Evolutionary conservation across 2,797 vertebrate species (phyloP), one percentile per base, ranked within the genome.

Genomic region (Cercopithecus hamlyni): DNA sequence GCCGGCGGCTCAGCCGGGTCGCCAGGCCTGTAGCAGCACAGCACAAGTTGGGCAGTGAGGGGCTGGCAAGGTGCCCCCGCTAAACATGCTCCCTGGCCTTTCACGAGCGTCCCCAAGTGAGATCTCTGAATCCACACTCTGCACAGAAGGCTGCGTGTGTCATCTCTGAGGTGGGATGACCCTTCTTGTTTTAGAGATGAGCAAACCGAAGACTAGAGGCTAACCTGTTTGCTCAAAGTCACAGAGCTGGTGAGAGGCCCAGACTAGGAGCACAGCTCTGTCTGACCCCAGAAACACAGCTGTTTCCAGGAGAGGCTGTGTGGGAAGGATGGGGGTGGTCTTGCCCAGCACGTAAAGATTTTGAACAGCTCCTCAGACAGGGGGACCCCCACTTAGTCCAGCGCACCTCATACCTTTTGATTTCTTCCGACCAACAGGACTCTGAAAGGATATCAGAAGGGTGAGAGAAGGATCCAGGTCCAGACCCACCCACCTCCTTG

Each of bases 1-100:
- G 99, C 33, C 99, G 99, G 24, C 99, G 99, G 95, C 99, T 99
- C 98, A 99, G 97, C 90, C 97, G 98, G 1, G 98, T 99, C 0
- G 98, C 98, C 98, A 98, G 96, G 22, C 99, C 99, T 99, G 97
- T 52, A 5, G 2, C 45, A 19, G 30, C 43, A 80, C 9, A 52
- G 43, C 55, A 30, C 1, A 0, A 39, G 39, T 43, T 0, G 0
- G 39, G 10, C 27, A 24, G 39, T 19, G 26, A 92, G 77, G 70
- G 82, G 30, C 75, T 33, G 30, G 64, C 7, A 2, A 50, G 52
- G 80, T 2, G 2, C 27, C 45, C 67, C 10, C 52, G 48, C 58
- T 76, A 30, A 3, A 57, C 61, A 50, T 19, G 10, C 55, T 55
- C 79, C 73, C 67, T 30, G 2, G 11, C 7, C 8, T 43, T 15